Evolutionary conservation across 2,797 vertebrate genomes (phyloP), one percentile per base, ranked within the genome.

Genomic region (Takifugu rubripes): DNA sequence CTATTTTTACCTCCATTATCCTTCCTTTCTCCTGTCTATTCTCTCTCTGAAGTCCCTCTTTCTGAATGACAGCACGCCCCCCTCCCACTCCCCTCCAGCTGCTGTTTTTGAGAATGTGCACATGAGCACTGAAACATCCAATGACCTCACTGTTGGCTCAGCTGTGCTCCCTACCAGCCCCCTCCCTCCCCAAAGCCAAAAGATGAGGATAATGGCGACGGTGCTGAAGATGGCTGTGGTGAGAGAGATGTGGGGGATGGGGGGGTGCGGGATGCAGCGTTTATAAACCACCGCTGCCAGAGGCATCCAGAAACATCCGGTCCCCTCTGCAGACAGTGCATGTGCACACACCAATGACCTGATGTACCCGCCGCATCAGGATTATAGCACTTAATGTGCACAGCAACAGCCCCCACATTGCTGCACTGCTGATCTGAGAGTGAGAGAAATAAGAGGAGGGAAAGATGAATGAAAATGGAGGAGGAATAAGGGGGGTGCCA

Each of bases 321-420:
- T 60, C 36, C 12, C 74, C 66, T 89, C 75, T 76, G 77, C 69
- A 79, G 68, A 61, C 47, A 48, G n/a, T 5, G 49, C 26, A 53
- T 61, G 64, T n/a, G n/a, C 33, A 46, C 62, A 46, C 49, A 52
- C 25, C 33, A 33, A n/a, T 57, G 45, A 17, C 61, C 25, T 59
- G 12, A 43, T 48, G 58, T 64, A 60, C 9, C 8, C 25, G 10
- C 62, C 31, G 71, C 80, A 78, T 76, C 61, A 82, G 84, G 91
- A 93, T 93, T 92, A 91, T 68, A 72, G 84, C 66, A 55, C 75
- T 76, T 92, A 92, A 92, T 93, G 91, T 92, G 89, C 92, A 89
- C 80, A 26, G 92, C 88, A 93, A 90, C 89, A 87, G 77, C 65
- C 57, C 43, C 53, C 63, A 51, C 82, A 60, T 68, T 58, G 58